These are phyloP conservation scores for Meloidogyne chitwoodi DNA, from an alignment of 1,140 invertebrate species.

Conservation along the genomic window DNA sequence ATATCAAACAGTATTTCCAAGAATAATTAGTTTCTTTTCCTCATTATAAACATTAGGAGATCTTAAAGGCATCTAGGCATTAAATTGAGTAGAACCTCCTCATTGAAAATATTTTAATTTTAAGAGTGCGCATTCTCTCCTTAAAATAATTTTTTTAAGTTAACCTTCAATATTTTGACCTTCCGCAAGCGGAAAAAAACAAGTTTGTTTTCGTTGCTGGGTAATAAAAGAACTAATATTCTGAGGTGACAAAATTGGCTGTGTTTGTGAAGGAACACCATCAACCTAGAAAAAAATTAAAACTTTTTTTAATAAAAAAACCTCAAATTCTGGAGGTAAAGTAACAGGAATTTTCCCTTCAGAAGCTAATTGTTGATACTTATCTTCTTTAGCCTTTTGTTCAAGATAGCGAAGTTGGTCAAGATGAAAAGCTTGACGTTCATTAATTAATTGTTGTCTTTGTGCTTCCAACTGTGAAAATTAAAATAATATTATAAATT, in stretches of 20 bases:
- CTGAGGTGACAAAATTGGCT: conserved; percentile 15
- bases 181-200: background rate
- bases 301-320: too few species aligned
- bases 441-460: conserved; percentile 90
- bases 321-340: conserved; percentile 57
- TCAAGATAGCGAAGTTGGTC: conserved; percentile 94
- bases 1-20: too few species aligned
- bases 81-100: background rate
- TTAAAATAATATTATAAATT: background rate
- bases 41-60: background rate
- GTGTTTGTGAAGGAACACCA: conserved; percentile 45
- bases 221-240: background rate
- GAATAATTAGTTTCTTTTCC: too few species aligned
- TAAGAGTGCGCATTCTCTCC: background rate
- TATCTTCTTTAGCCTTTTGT: conserved; percentile 75
- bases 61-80: background rate
- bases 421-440: conserved; percentile 94
- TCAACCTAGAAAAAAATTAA: conserved; percentile 21
- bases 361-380: conserved; percentile 66
- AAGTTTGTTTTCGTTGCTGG: background rate
- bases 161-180: background rate
- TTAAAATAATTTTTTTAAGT: background rate
- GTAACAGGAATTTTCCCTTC: conserved; percentile 45
- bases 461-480: conserved; percentile 80
- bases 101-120: background rate